Evolutionary conservation across 2,888 invertebrate genomes (phyloP).

Genomic region (Gastracanthus pulcherrimus): DNA sequence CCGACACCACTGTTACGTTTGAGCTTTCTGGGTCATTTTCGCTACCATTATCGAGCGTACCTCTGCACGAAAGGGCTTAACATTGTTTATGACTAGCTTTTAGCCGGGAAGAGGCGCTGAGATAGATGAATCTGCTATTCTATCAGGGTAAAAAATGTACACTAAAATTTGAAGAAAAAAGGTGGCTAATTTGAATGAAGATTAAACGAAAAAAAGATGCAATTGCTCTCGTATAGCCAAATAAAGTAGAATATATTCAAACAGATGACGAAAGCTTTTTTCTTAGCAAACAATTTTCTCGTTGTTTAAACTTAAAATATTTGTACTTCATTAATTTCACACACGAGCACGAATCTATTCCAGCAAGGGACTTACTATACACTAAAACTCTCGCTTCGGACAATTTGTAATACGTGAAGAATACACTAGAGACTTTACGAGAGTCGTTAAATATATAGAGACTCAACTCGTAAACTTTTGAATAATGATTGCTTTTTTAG

Average conservation of each 20-base stretch:
- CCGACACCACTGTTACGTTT: background rate
- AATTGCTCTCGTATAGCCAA: no score
- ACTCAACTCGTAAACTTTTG: background rate
- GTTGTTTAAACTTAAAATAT: background rate
- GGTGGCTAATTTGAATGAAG: no score
- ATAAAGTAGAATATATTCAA: no score
- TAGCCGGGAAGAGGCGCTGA: background rate
- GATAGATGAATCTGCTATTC: background rate
- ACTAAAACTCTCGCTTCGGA: background rate
- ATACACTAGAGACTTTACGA: background rate
- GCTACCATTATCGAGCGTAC: background rate
- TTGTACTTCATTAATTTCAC: background rate
- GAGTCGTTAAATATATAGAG: background rate
- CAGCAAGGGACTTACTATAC: background rate
- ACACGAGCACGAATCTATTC: background rate
- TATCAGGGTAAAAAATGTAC: background rate
- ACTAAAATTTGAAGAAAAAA: no score
- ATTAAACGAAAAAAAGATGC: no score
- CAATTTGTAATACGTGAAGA: background rate
- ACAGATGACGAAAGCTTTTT: no score
- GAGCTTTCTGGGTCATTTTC: constrained; percentile 16
- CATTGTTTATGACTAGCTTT: background rate
- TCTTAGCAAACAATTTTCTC: no score
- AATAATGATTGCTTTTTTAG: constrained; percentile 6
- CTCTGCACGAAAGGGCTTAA: background rate